Evolutionary conservation across 92 coral and sea anemone genomes (phyloP).

Genomic region (Porites evermanni): DNA sequence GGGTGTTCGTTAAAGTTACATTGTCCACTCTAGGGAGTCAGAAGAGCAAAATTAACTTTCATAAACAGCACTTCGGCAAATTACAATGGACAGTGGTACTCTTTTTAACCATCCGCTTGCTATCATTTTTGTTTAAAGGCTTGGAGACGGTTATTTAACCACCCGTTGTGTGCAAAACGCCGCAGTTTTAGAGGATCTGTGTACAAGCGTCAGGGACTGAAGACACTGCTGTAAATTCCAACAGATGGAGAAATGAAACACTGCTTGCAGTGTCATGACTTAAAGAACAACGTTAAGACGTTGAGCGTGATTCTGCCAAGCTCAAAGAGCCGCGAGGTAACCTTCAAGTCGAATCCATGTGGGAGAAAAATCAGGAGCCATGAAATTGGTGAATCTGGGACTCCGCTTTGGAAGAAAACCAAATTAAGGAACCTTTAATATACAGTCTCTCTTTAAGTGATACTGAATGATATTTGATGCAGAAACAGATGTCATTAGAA

Average conservation of each 20-base stretch:
- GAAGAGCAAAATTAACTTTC: no score
- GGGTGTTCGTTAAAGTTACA: no score
- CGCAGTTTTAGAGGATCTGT: background rate
- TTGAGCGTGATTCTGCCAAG: no score
- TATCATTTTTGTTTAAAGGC: slow-evolving; percentile 1
- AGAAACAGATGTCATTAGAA: background rate
- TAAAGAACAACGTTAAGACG: background rate
- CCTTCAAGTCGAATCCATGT: no score
- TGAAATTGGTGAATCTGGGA: background rate
- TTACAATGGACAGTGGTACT: background rate
- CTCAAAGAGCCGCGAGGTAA: no score
- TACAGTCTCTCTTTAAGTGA: no score
- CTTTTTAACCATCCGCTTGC: background rate
- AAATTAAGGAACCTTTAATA: background rate
- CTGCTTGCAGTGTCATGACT: background rate
- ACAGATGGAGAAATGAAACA: background rate
- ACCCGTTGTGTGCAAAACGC: background rate
- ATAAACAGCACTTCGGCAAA: background rate
- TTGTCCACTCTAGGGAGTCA: no score
- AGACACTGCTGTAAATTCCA: no score
- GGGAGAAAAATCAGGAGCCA: background rate
- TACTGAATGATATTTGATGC: background rate
- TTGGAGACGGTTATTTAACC: slow-evolving; percentile 43
- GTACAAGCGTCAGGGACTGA: background rate
- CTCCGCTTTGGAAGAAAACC: background rate